A percentile compares a stretch with the other conserved stretches of the same genome.
These are phyloP conservation scores for Amiota minor DNA, from an alignment of 2,888 invertebrate species.

Conservation along the genomic window DNA sequence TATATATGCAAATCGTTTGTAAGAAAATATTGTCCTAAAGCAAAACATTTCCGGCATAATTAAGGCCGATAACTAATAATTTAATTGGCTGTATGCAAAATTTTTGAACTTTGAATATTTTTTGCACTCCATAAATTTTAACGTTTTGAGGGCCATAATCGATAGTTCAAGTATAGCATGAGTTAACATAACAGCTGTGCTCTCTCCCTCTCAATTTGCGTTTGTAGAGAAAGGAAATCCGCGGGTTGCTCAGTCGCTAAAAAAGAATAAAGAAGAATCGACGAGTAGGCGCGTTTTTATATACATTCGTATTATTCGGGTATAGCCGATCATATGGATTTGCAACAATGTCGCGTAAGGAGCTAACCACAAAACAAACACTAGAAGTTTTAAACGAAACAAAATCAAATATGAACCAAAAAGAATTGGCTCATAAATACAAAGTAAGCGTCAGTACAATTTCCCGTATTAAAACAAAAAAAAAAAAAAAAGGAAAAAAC, in stretches of 20 bases:
- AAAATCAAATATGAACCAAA: neutral
- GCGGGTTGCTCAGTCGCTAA: too few relatives aligned
- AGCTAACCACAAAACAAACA: neutral
- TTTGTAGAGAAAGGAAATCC: too few relatives aligned
- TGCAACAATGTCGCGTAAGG: neutral
- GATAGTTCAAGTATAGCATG: too few relatives aligned
- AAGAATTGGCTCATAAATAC: neutral
- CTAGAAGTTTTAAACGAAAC: neutral
- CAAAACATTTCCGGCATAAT: neutral
- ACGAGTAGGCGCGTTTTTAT: too few relatives aligned
- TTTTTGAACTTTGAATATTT: neutral
- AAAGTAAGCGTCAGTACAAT: too few relatives aligned
- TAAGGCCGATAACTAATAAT: neutral
- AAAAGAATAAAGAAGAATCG: neutral
- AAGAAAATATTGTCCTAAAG: slow-evolving; percentile 9
- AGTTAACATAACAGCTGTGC: too few relatives aligned
- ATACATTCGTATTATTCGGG: too few relatives aligned
- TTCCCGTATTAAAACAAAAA: too few relatives aligned
- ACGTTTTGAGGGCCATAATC: neutral
- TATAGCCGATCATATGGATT: neutral
- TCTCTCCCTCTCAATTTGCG: too few relatives aligned
- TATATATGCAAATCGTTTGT: slow-evolving; percentile 23
- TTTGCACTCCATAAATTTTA: neutral
- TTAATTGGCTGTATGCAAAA: neutral
- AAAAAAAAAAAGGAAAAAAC: too few relatives aligned